Conservation (phyloP, 2,113 vertebrate genomes). For the Larimichthys polyactis region DNA sequence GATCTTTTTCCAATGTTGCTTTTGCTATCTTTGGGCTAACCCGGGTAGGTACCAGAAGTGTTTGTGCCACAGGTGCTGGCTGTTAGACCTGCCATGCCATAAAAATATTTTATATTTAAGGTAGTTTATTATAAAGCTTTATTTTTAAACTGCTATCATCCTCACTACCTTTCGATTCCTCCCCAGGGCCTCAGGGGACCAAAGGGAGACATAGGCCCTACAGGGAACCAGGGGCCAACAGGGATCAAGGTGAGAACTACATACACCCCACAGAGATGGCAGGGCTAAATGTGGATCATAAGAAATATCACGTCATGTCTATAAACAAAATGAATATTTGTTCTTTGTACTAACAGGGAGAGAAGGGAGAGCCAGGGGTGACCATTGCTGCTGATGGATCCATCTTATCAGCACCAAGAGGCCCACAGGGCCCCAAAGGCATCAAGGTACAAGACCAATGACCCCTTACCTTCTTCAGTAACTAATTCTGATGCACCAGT, state of each 20-base stretch:
- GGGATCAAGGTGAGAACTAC: constrained; percentile 78
- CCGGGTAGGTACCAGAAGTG: constrained; percentile 26
- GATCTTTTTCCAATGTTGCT: constrained; percentile 8
- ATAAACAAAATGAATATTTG: not conserved
- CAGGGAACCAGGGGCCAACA: constrained; percentile 85
- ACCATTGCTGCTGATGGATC: constrained; percentile 88
- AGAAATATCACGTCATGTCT: not conserved
- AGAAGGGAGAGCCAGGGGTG: constrained; percentile 92
- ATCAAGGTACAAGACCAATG: constrained; percentile 66
- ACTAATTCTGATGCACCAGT: not conserved
- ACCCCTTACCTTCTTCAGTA: not conserved
- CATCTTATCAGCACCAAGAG: constrained; percentile 79
- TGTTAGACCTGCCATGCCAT: not conserved
- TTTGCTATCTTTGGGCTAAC: constrained; percentile 49
- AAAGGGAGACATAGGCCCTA: constrained; percentile 88
- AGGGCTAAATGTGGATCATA: not conserved
- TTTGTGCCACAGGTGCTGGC: not conserved
- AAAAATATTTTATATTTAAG: not conserved
- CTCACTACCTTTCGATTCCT: not conserved
- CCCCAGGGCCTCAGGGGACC: constrained; percentile 90
- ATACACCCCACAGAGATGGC: not conserved
- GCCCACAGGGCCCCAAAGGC: constrained; percentile 87
- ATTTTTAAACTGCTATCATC: not conserved
- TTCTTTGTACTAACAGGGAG: constrained; percentile 83
- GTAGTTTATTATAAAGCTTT: not conserved